Evolutionary conservation across 2,888 invertebrate species (phyloP).

Genomic region (Hipparchia sbordonii): DNA sequence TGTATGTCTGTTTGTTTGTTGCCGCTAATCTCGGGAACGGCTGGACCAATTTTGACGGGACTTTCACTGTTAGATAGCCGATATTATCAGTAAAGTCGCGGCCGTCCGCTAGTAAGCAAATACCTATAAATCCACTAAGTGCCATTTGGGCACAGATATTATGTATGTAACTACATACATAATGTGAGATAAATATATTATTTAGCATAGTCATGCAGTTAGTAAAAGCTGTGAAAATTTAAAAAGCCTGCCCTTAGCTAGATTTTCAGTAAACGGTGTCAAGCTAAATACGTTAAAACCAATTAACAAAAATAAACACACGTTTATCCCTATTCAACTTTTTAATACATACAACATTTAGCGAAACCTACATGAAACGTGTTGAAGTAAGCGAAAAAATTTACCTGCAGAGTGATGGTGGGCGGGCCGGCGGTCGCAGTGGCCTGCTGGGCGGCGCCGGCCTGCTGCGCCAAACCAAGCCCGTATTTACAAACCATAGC

Average conservation of each 20-base stretch:
- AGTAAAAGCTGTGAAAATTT: conserved; percentile 8
- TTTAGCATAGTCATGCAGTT: conserved; percentile 4
- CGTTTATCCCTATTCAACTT: no score
- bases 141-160: no score
- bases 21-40: no score
- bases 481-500: conserved; percentile 23
- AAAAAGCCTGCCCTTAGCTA: neutral
- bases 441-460: conserved; percentile 55
- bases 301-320: no score
- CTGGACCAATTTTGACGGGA: no score
- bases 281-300: no score
- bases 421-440: conserved; percentile 58
- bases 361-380: neutral
- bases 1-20: no score
- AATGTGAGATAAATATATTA: neutral
- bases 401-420: conserved; percentile 78
- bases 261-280: no score
- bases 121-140: no score
- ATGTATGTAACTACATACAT: neutral
- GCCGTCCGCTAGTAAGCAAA: no score
- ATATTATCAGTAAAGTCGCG: no score
- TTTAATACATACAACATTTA: neutral
- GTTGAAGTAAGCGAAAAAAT: neutral
- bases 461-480: conserved; percentile 70
- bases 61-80: no score